Evolutionary conservation across 2,888 invertebrate genomes (phyloP).

Genomic region (Macrosoma leucophasiata): DNA sequence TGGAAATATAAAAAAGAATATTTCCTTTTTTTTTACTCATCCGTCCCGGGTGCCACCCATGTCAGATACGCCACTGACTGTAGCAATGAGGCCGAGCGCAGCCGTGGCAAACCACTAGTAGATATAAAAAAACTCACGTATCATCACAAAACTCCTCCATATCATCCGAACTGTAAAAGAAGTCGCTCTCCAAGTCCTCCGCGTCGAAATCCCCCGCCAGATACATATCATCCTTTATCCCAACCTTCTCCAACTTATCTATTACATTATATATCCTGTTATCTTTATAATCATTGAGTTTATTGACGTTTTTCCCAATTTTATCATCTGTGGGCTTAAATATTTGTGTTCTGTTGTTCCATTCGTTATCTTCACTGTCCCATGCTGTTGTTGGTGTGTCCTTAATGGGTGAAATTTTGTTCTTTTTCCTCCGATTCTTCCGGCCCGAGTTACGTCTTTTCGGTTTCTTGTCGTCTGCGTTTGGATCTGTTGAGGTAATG

Average conservation of each 20-base stretch:
- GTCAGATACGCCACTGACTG: too few species aligned
- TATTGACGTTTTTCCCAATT: conserved; percentile 59
- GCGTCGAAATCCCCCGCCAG: conserved; percentile 51
- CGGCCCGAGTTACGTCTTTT: conserved; percentile 52
- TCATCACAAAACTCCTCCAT: conserved; percentile 51
- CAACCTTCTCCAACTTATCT: conserved; percentile 56
- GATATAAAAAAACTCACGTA: conserved; percentile 41
- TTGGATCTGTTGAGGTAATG: conserved; percentile 34
- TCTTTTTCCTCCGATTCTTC: conserved; percentile 54
- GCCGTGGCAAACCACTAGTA: too few species aligned
- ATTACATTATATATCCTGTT: conserved; percentile 49
- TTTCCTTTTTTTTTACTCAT: too few species aligned
- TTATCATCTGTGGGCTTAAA: conserved; percentile 39
- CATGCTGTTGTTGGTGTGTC: conserved; percentile 30
- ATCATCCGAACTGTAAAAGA: conserved; percentile 54
- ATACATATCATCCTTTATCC: conserved; percentile 56
- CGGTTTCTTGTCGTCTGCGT: conserved; percentile 41
- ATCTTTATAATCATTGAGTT: conserved; percentile 35
- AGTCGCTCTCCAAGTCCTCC: conserved; percentile 51
- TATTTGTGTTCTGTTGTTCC: conserved; percentile 36
- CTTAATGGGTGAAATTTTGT: conserved; percentile 49
- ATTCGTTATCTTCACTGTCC: conserved; percentile 19
- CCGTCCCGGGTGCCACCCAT: too few species aligned
- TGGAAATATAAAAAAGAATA: too few species aligned
- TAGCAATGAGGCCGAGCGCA: too few species aligned